Conservation (phyloP, 2,797 vertebrate species). For the Pantherophis vulpinus region DNA sequence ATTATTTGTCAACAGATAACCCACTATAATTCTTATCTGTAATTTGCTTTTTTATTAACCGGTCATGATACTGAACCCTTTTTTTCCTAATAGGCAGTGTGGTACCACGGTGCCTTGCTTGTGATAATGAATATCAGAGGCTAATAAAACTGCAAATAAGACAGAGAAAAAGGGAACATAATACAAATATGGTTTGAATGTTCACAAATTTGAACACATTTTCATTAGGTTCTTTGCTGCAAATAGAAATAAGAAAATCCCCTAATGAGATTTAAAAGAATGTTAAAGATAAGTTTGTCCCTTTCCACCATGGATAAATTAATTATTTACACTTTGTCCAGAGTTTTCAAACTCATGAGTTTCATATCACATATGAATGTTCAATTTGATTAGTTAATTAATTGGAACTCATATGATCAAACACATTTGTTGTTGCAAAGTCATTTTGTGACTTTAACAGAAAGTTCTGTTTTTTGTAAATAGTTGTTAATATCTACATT, state of each 20-base stretch:
- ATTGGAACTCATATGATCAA: not conserved
- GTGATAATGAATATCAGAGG: not conserved
- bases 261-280: not conserved
- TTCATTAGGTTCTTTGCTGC: not conserved
- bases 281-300: not conserved
- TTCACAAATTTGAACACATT: not conserved
- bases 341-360: not conserved
- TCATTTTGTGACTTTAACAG: not conserved
- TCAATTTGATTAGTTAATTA: not conserved
- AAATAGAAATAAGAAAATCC: not conserved
- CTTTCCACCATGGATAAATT: not conserved
- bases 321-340: not conserved
- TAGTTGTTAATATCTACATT: not conserved
- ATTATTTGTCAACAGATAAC: not conserved
- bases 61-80: not conserved
- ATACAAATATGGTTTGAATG: not conserved
- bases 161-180: not conserved
- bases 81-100: not conserved
- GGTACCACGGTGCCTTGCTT: not conserved
- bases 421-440: not conserved
- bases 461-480: constrained; percentile 6
- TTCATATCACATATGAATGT: not conserved
- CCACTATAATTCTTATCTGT: not conserved
- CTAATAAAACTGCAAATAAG: not conserved
- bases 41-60: not conserved